Evolutionary conservation across 1,140 invertebrate species (phyloP).

Genomic region (Heliconius hewitsoni): DNA sequence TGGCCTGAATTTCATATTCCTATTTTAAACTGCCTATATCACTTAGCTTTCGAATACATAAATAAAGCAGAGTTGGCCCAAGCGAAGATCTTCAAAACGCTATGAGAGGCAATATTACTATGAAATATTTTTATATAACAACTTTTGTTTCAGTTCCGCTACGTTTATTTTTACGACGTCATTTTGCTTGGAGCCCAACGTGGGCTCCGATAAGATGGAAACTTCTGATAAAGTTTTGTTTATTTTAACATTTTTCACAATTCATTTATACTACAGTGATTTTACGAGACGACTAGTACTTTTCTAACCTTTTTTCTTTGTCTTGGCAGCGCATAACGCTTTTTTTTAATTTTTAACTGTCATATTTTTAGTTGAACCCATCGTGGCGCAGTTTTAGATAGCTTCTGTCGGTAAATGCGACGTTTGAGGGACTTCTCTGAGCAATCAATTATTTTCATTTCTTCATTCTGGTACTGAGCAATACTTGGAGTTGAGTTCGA

Average conservation of each 20-base stretch:
- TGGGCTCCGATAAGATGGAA: constrained; percentile 23
- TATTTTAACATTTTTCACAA: constrained; percentile 17
- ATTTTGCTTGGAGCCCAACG: constrained; percentile 33
- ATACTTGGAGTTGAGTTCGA: background rate
- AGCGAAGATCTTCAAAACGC: background rate
- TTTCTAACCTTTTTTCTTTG: background rate
- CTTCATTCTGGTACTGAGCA: background rate
- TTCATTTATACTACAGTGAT: background rate
- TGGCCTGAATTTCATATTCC: background rate
- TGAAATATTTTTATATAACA: constrained; percentile 41
- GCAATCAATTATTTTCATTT: no score
- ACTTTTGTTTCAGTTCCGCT: constrained; percentile 30
- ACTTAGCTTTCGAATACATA: background rate
- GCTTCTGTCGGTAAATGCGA: no score
- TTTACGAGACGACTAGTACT: background rate
- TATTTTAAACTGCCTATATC: background rate
- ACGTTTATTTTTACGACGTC: constrained; percentile 37
- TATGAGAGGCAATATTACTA: constrained; percentile 27
- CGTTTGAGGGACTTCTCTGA: no score
- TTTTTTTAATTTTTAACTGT: background rate
- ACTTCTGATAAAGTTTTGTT: constrained; percentile 35
- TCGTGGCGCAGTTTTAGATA: no score
- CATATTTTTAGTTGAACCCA: background rate
- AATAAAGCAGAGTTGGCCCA: background rate
- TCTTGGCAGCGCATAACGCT: background rate